Evolutionary conservation across 1,140 invertebrate species (phyloP), one percentile per base, ranked within the genome.

Genomic region (Orussus abietinus): DNA sequence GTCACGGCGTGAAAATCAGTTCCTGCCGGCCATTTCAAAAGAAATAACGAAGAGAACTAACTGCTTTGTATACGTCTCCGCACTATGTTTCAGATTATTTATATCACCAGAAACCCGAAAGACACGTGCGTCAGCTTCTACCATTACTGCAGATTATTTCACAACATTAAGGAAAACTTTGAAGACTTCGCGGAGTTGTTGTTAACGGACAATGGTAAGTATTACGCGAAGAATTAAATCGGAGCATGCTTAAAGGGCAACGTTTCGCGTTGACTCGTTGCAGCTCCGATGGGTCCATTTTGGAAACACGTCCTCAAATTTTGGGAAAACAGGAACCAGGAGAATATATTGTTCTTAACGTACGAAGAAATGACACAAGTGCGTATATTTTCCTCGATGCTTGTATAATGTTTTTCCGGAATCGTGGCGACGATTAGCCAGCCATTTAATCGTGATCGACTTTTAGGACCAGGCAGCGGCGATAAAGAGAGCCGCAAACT

Each of bases 101-200:
- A 96, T 62, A 82, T 92, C 1, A 80, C 87, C 0, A 79, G 95
- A 32, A 95, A 97, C 74, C 92, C 94, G 2, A 97, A 96, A 68
- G 94, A 98, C 61, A 82, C 88, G 43, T 88, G 88, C 31, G 91
- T 97, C 0, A 96, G 92, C 0, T 94, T 88, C 60, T 96, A 88
- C 62, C 84, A 96, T 64, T 93, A 94, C 58, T 83, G 81, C 50
- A 78, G 72, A 50, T 52, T 83, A n/a, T 75, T 90, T 10, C 83
- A 88, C 47, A 76, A 80, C 5, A 66, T 87, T 0, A 81, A 81
- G 40, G 83, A 83, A 0, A 75, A 78, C 1, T 88, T 94, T 53
- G 81, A 88, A n/a, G 82, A 89, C 6, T 93, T 92, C 62, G 84
- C 83, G 25, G 80, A 91, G 30, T 61, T 88, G 2, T 90, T 92